These are phyloP conservation scores for Gymnothorax javanicus DNA, from an alignment of 2,797 vertebrate species.

Conservation along the genomic window DNA sequence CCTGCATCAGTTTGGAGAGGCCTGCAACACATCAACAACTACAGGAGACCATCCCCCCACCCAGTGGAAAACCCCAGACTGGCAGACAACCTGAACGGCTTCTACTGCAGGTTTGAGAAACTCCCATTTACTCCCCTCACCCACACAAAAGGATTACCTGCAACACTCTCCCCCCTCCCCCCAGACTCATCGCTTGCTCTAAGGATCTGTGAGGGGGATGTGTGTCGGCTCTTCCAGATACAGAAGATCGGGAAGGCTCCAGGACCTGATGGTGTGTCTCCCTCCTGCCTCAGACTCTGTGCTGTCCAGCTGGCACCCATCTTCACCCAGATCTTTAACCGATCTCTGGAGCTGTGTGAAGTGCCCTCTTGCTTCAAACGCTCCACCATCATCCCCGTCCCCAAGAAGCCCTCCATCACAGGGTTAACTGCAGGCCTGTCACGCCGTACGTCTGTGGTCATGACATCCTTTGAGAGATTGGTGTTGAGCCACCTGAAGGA, in stretches of 20 bases:
- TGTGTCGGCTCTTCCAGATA: no score
- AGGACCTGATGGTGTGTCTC: no score
- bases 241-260: no score
- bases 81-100: no score
- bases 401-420: not conserved
- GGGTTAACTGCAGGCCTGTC: not conserved
- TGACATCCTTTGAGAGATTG: not conserved
- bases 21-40: constrained; percentile 22
- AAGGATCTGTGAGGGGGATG: no score
- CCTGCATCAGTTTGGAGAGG: not conserved
- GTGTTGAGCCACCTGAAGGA: not conserved
- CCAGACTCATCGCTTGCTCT: no score
- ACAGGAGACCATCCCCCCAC: constrained; percentile 9
- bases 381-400: not conserved
- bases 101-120: no score
- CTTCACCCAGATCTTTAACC: not conserved
- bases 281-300: not conserved
- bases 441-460: not conserved
- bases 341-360: no score
- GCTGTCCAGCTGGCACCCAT: not conserved
- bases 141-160: not conserved
- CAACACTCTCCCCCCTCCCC: no score
- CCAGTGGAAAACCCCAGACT: not conserved
- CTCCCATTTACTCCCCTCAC: not conserved
- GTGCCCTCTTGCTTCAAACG: not conserved